A percentile compares a stretch with the other conserved stretches of the same genome.
Evolutionary conservation across 2,113 vertebrate species (phyloP).

Genomic region (Azemiops feae): DNA sequence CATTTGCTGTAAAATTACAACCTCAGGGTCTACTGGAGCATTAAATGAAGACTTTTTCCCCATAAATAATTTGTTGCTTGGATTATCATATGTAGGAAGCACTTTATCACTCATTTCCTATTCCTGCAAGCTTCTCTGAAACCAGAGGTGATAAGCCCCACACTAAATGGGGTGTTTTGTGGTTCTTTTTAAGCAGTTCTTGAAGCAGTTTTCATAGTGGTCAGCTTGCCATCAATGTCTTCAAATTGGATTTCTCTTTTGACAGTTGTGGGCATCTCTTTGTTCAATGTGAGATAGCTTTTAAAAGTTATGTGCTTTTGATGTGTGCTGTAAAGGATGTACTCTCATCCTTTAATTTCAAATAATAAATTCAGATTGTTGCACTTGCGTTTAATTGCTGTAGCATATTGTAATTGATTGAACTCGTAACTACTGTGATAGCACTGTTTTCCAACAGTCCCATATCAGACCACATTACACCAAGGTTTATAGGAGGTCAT

Average conservation of each 20-base stretch:
- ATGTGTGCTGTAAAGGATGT: constrained; percentile 6
- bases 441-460: background rate
- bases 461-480: background rate
- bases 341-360: constrained; percentile 13
- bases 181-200: background rate
- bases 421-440: background rate
- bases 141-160: background rate
- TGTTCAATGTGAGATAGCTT: constrained; percentile 2
- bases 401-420: background rate
- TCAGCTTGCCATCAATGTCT: background rate
- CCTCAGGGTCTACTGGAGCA: too few relatives aligned
- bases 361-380: constrained; percentile 15
- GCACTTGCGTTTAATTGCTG: constrained; percentile 6
- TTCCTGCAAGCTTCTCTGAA: background rate
- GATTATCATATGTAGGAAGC: too few relatives aligned
- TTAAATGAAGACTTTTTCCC: background rate
- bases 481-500: background rate
- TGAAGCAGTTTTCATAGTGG: background rate
- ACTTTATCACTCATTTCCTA: background rate
- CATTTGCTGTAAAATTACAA: background rate
- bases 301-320: background rate
- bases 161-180: background rate
- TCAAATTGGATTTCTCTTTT: constrained; percentile 1
- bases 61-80: background rate
- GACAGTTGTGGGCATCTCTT: background rate